Conservation (phyloP, 2,113 vertebrate species). For the Muscicapa adusta region DNA sequence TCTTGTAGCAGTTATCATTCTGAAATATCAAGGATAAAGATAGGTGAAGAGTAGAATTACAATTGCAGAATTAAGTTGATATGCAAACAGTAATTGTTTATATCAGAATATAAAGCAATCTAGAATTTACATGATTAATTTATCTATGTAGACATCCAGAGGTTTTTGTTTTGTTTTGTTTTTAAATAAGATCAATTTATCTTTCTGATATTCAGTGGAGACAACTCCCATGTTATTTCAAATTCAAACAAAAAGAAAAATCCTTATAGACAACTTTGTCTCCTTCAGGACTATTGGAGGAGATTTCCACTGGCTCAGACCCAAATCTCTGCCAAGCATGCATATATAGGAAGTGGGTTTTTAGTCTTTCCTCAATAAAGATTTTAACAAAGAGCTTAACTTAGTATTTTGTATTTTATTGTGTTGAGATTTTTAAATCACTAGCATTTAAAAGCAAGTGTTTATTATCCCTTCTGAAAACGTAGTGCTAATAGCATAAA, state of each 20-base stretch:
- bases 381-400: background rate
- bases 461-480: background rate
- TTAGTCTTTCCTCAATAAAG: background rate
- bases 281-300: background rate
- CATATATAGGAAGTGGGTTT: background rate
- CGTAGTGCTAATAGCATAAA: background rate
- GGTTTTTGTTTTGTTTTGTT: rapidly evolving
- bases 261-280: background rate
- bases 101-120: background rate
- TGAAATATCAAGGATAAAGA: background rate
- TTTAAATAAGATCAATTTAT: background rate
- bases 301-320: background rate
- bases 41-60: background rate
- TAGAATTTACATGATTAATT: background rate
- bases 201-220: background rate
- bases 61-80: background rate
- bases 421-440: background rate
- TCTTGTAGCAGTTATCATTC: background rate
- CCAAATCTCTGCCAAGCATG: background rate
- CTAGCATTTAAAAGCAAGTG: background rate
- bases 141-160: background rate
- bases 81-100: background rate
- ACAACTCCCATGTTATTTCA: background rate
- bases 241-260: background rate
- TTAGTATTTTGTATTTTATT: background rate